Percentiles rank a stretch among this genome's conserved stretches.
phyloP scores from a whole-genome alignment of 2,797 vertebrate species.

The Coregonus sp. region DNA sequence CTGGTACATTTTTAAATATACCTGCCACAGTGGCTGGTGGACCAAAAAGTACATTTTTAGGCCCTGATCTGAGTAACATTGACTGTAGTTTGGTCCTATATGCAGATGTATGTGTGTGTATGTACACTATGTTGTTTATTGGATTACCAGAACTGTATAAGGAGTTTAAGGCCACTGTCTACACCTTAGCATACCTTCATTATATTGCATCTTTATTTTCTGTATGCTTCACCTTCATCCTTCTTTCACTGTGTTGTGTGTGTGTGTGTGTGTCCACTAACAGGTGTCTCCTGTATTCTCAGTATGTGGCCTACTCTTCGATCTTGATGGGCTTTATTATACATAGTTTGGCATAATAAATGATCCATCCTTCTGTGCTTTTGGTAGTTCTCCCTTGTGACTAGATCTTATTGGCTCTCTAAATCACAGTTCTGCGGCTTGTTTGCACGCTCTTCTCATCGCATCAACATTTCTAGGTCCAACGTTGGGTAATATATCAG shows the following conservation, averaged over 20 bases:
- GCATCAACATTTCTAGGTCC: background rate
- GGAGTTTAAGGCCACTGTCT: too few relatives aligned
- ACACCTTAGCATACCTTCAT: too few relatives aligned
- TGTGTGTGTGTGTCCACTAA: too few relatives aligned
- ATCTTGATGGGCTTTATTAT: conserved; percentile 13
- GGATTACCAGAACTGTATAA: background rate
- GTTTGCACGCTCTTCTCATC: conserved; percentile 43
- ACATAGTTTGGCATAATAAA: conserved; percentile 32
- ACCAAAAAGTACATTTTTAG: too few relatives aligned
- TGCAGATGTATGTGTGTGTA: background rate
- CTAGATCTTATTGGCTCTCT: conserved; percentile 4
- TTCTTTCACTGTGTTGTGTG: too few relatives aligned
- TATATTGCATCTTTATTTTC: too few relatives aligned
- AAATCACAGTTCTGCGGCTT: conserved; percentile 37
- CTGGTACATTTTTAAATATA: too few relatives aligned
- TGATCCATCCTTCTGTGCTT: conserved; percentile 2
- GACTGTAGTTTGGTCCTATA: background rate
- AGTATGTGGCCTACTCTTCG: conserved; percentile 8
- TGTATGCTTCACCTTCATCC: too few relatives aligned
- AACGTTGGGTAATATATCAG: conserved; percentile 44
- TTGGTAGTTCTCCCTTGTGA: conserved; percentile 1
- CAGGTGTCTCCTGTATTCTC: conserved; percentile 5
- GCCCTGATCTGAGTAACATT: too few relatives aligned
- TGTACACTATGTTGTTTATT: background rate
- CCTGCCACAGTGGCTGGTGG: too few relatives aligned